A percentile compares a stretch with the other conserved stretches of the same genome.
These are phyloP conservation scores for Plectus sambesii DNA, from an alignment of 1,140 invertebrate genomes.

Conservation along the genomic window DNA sequence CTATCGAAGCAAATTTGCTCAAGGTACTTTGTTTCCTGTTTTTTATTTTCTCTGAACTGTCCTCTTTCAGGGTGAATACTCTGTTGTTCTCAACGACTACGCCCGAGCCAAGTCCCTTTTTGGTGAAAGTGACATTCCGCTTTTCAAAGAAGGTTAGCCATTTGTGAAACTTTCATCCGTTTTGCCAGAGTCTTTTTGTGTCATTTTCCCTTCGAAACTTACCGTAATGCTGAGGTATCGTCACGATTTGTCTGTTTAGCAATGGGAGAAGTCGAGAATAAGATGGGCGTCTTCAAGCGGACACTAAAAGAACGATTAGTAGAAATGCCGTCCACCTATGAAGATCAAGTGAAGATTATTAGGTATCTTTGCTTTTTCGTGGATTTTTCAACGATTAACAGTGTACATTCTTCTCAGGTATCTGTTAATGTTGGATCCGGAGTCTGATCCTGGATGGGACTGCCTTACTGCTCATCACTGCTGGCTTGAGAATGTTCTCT, in stretches of 20 bases:
- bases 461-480: constrained; percentile 41
- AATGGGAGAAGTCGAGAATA: constrained; percentile 69
- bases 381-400: no score
- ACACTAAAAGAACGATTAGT: constrained; percentile 69
- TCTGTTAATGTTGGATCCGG: constrained; percentile 41
- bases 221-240: neutral
- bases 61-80: constrained; percentile 66
- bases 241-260: constrained; percentile 24
- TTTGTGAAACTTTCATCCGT: neutral
- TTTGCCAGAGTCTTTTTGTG: no score
- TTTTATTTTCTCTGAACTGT: constrained; percentile 9
- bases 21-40: constrained; percentile 49
- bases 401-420: no score
- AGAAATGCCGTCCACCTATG: constrained; percentile 71
- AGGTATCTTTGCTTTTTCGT: no score
- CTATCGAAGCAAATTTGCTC: constrained; percentile 81
- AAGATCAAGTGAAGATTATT: constrained; percentile 84
- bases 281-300: constrained; percentile 66
- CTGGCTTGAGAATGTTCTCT: constrained; percentile 40
- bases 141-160: constrained; percentile 55
- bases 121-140: constrained; percentile 74
- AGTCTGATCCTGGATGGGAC: constrained; percentile 42
- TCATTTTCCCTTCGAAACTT: no score
- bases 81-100: constrained; percentile 94
- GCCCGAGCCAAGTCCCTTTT: constrained; percentile 87